Evolutionary conservation across 1,140 invertebrate species (phyloP).

Genomic region (Eciton burchellii): DNA sequence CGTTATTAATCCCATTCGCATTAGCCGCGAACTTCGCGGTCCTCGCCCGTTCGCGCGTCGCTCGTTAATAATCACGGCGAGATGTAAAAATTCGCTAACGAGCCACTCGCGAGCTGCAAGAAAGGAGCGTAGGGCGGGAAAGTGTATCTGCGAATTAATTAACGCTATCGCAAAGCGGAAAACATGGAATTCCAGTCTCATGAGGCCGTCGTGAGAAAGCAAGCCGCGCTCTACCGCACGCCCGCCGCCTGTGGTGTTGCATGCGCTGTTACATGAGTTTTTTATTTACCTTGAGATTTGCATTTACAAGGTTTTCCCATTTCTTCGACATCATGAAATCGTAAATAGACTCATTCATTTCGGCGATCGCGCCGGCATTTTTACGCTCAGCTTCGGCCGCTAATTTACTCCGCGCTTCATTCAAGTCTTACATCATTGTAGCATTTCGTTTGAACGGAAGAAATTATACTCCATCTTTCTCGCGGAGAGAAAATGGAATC

Average conservation of each 20-base stretch:
- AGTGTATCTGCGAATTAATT: constrained; percentile 43
- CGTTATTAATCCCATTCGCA: neutral
- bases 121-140: constrained; percentile 11
- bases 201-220: constrained; percentile 30
- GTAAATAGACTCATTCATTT: neutral
- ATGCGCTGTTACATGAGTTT: no score
- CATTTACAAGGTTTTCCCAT: neutral
- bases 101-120: neutral
- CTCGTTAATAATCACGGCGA: constrained; percentile 3
- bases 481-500: no score
- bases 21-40: neutral
- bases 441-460: neutral
- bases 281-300: constrained; percentile 3
- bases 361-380: neutral
- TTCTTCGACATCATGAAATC: neutral
- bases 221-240: neutral
- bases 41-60: neutral
- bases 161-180: neutral
- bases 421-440: neutral
- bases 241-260: neutral
- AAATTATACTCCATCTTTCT: constrained; percentile 33
- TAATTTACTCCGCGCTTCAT: neutral
- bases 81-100: neutral
- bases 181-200: constrained; percentile 24
- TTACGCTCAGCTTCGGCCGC: neutral